These are phyloP conservation scores for Tympanoctomys barrerae DNA, from an alignment of 2,797 vertebrate species.

Conservation along the genomic window DNA sequence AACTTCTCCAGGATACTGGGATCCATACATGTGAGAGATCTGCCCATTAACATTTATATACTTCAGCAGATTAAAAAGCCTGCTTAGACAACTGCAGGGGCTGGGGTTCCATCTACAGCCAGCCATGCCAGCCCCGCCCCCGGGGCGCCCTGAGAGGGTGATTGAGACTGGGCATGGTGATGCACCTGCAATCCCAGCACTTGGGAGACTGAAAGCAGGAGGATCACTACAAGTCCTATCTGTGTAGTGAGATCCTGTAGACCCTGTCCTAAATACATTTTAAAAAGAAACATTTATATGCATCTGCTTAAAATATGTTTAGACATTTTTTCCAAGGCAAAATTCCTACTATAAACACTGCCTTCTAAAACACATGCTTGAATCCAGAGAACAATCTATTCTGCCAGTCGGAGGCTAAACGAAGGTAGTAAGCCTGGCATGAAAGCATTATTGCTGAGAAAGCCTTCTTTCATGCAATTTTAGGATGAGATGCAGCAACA, in stretches of 20 bases:
- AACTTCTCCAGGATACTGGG: background rate
- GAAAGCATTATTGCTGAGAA: background rate
- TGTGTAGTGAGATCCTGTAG: no score
- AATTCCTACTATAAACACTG: background rate
- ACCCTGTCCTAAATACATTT: no score
- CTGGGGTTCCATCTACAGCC: no score
- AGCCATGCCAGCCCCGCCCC: no score
- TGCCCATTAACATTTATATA: background rate
- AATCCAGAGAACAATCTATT: background rate
- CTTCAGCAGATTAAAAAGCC: no score
- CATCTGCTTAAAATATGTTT: slow-evolving; percentile 2
- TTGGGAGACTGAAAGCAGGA: no score
- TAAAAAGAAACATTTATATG: background rate
- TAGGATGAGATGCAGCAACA: background rate
- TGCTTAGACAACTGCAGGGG: no score
- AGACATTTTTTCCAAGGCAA: background rate
- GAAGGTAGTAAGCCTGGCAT: background rate
- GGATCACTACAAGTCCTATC: no score
- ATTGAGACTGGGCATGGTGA: no score
- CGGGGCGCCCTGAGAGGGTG: no score
- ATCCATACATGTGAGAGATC: background rate
- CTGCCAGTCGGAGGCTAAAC: background rate
- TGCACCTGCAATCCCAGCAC: no score
- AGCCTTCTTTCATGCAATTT: background rate
- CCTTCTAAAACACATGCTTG: background rate